phyloP scores from a whole-genome alignment of 2,888 invertebrate species.

The Liodrosophila aerea region DNA sequence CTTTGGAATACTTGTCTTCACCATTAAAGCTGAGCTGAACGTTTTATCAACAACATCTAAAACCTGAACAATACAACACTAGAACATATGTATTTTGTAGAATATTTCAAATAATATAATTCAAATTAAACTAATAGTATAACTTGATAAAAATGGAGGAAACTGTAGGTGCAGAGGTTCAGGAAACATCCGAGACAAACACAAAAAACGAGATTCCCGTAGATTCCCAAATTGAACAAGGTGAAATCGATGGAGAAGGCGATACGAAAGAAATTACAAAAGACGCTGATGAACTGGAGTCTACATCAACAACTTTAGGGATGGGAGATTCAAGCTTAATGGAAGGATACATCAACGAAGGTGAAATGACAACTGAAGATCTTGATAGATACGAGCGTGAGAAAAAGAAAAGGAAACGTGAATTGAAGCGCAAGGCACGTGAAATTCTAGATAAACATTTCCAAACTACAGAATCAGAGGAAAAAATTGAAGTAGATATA shows the following conservation, averaged over 20 bases:
- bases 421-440: slow-evolving; percentile 16
- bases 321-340: not conserved
- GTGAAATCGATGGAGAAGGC: no score
- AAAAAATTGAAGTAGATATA: not conserved
- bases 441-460: slow-evolving; percentile 6
- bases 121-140: no score
- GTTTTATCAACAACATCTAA: not conserved
- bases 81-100: not conserved
- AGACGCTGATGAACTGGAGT: no score
- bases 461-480: no score
- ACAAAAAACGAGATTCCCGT: no score
- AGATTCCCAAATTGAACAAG: no score
- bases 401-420: slow-evolving; percentile 19
- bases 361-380: not conserved
- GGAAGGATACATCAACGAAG: not conserved
- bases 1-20: no score
- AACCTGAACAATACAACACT: no score
- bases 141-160: slow-evolving; percentile 19
- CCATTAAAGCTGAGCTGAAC: no score
- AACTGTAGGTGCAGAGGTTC: not conserved
- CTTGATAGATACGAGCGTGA: not conserved
- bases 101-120: not conserved
- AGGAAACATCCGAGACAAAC: no score
- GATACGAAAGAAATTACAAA: no score
- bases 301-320: no score